Conservation (phyloP, 2,113 vertebrate genomes). For the Sardina pilchardus region DNA sequence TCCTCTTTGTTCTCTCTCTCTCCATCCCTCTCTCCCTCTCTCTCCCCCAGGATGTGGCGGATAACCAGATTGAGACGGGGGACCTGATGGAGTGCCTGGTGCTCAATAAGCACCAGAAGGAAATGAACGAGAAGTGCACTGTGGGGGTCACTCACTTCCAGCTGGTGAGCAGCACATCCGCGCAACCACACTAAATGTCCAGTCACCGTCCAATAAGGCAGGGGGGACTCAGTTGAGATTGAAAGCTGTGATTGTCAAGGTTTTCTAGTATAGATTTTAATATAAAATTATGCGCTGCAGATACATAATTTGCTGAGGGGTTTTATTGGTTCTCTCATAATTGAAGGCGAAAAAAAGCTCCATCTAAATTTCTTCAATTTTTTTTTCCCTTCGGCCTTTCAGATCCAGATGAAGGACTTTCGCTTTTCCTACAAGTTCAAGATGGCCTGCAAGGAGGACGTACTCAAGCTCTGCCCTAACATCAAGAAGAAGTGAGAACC, state of each 20-base stretch:
- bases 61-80: slow-evolving; percentile 95
- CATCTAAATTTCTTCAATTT: too few species aligned
- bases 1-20: neutral
- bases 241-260: neutral
- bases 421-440: slow-evolving; percentile 90
- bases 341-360: too few species aligned
- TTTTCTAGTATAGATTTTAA: neutral
- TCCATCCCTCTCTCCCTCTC: too few species aligned
- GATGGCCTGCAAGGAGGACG: too few species aligned
- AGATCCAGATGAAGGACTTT: slow-evolving; percentile 99
- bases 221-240: neutral
- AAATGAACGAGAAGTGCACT: slow-evolving; percentile 96
- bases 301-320: too few species aligned
- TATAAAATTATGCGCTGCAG: too few species aligned
- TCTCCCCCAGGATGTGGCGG: slow-evolving; percentile 84
- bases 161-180: slow-evolving; percentile 77
- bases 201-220: neutral
- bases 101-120: slow-evolving; percentile 97
- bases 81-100: slow-evolving; percentile 97
- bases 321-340: too few species aligned
- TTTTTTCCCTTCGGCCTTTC: slow-evolving; percentile 16
- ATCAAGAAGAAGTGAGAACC: slow-evolving; percentile 93
- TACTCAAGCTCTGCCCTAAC: slow-evolving; percentile 91
- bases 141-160: slow-evolving; percentile 98
- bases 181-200: neutral